A percentile compares a stretch with the other conserved stretches of the same genome.
Conservation (phyloP, 2,888 invertebrate genomes). For the Drosophila infuscata region DNA sequence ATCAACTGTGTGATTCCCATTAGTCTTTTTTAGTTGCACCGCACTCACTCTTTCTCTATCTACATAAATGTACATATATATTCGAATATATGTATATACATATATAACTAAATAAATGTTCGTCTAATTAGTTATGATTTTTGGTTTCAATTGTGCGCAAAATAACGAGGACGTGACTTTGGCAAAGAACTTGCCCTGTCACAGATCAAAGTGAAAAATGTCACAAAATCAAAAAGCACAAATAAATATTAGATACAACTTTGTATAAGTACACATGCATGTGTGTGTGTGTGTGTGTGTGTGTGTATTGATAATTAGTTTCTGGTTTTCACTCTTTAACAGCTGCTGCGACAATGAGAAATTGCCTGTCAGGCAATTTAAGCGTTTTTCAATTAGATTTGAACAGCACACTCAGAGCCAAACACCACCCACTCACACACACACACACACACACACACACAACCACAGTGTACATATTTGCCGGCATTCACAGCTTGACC, state of each 20-base stretch:
- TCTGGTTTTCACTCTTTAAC: slow-evolving; percentile 28
- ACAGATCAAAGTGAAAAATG: slow-evolving; percentile 70
- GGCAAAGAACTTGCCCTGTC: slow-evolving; percentile 77
- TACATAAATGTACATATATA: neutral
- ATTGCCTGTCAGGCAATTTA: slow-evolving; percentile 66
- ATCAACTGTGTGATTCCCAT: slow-evolving; percentile 54
- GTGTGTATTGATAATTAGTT: slow-evolving; percentile 46
- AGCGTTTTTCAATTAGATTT: slow-evolving; percentile 66
- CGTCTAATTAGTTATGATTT: slow-evolving; percentile 78
- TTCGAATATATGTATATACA: neutral
- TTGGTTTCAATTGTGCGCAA: slow-evolving; percentile 49
- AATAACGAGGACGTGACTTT: slow-evolving; percentile 76
- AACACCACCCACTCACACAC: slow-evolving; percentile 4
- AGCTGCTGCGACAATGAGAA: slow-evolving; percentile 64
- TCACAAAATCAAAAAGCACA: slow-evolving; percentile 53
- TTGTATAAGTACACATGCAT: neutral
- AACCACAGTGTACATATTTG: slow-evolving; percentile 20
- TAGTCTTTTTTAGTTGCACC: slow-evolving; percentile 21
- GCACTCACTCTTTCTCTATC: slow-evolving; percentile 14
- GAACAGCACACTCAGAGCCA: slow-evolving; percentile 1
- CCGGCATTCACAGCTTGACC: slow-evolving; percentile 45
- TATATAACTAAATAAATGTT: slow-evolving; percentile 63
- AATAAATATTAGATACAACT: slow-evolving; percentile 58
- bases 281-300: slow-evolving; percentile 13
- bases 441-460: slow-evolving; percentile 14